Percentiles rank a stretch among this genome's conserved stretches.
phyloP scores from a whole-genome alignment of 2,888 invertebrate species.

The Tiliacea citrago region DNA sequence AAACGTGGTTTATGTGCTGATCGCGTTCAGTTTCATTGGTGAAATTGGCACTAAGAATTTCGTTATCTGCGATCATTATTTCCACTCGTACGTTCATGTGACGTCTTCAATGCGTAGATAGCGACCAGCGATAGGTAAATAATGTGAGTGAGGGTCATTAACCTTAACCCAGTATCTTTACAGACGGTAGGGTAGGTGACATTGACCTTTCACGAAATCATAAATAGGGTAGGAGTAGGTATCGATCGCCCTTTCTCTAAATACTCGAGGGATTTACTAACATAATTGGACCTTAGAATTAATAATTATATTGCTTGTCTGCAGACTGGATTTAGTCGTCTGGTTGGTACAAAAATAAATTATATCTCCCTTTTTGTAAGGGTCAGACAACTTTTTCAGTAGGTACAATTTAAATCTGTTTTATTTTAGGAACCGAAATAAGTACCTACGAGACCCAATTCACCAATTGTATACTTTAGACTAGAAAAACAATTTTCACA shows the following conservation, averaged over 20 bases:
- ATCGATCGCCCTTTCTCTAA: constrained; percentile 48
- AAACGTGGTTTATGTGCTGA: too few species aligned
- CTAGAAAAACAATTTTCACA: constrained; percentile 19
- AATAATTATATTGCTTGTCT: constrained; percentile 3
- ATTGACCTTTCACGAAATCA: constrained; percentile 71
- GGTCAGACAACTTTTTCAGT: not conserved
- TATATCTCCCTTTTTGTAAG: not conserved
- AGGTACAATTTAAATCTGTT: not conserved
- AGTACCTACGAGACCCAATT: not conserved
- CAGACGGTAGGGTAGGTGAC: constrained; percentile 72
- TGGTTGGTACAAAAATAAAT: not conserved
- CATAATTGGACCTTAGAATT: constrained; percentile 27
- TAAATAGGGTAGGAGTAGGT: constrained; percentile 60
- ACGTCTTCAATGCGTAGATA: constrained; percentile 42
- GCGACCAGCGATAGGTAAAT: constrained; percentile 61
- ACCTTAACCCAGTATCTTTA: constrained; percentile 71
- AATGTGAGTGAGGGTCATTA: constrained; percentile 65
- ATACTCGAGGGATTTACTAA: constrained; percentile 21
- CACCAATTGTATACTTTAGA: constrained; percentile 4
- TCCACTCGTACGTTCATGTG: constrained; percentile 43
- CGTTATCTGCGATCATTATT: constrained; percentile 49
- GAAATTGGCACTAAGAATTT: too few species aligned
- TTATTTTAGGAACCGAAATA: constrained; percentile 19
- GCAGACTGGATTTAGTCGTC: constrained; percentile 15
- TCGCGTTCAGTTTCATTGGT: too few species aligned